phyloP scores from a whole-genome alignment of 2,888 invertebrate genomes.

The Oasisia sp. region DNA sequence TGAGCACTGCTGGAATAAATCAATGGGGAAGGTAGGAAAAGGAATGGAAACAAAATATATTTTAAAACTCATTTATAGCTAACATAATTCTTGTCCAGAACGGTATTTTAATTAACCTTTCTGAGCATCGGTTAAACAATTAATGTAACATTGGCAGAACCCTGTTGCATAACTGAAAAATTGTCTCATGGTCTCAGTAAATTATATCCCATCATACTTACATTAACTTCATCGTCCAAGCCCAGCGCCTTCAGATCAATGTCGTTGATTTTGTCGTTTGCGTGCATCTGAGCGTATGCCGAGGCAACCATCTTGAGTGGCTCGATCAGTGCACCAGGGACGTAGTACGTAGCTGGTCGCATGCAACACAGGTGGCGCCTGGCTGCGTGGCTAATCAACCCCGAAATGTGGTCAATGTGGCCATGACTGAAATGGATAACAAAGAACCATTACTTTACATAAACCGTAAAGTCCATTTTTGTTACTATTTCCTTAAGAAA shows the following conservation, averaged over 20 bases:
- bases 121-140: too few relatives aligned
- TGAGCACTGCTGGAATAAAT: too few relatives aligned
- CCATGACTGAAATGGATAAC: constrained; percentile 53
- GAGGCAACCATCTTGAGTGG: constrained; percentile 44
- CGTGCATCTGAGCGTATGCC: constrained; percentile 46
- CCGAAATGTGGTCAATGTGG: constrained; percentile 58
- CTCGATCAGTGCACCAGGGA: constrained; percentile 50
- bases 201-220: constrained; percentile 28
- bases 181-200: background rate
- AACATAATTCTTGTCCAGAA: too few relatives aligned
- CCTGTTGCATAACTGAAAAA: background rate
- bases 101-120: too few relatives aligned
- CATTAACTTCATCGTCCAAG: constrained; percentile 46
- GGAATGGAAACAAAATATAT: too few relatives aligned
- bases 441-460: background rate
- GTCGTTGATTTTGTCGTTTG: constrained; percentile 36
- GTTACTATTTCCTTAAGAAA: background rate
- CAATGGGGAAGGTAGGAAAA: too few relatives aligned
- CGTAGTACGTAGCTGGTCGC: constrained; percentile 52
- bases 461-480: background rate
- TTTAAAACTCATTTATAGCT: too few relatives aligned
- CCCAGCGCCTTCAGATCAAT: constrained; percentile 45
- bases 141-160: too few relatives aligned
- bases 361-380: constrained; percentile 49
- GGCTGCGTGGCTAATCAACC: constrained; percentile 52